A percentile compares a stretch with the other conserved stretches of the same genome.
Evolutionary conservation across 1,140 invertebrate species (phyloP).

Genomic region (Papilio aristodemus): DNA sequence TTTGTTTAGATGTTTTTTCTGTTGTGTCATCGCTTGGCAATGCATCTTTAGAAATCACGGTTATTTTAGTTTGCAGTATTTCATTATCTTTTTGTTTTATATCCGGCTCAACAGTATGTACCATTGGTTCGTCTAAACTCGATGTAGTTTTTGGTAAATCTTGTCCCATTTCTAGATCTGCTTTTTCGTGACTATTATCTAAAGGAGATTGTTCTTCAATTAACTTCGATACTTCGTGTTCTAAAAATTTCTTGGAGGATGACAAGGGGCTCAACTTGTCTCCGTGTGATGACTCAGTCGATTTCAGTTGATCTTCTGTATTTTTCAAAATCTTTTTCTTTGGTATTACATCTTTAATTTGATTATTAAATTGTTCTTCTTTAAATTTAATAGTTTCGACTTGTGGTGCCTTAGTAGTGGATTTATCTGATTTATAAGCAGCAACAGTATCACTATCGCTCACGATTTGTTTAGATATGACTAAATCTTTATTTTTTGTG

Average conservation of each 20-base stretch:
- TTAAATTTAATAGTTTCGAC: neutral
- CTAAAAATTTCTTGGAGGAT: conserved; percentile 1
- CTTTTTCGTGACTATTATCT: conserved; percentile 26
- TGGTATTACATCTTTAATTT: neutral
- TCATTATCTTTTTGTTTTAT: neutral
- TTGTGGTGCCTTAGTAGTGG: neutral
- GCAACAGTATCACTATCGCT: conserved; percentile 1
- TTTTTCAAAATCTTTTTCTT: neutral
- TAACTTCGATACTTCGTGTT: conserved; percentile 6
- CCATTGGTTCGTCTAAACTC: neutral
- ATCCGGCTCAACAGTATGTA: neutral
- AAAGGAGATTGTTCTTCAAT: neutral
- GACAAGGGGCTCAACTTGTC: neutral
- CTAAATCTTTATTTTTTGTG: conserved; percentile 7
- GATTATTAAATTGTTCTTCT: neutral
- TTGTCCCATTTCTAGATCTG: conserved; percentile 12
- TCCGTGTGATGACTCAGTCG: neutral
- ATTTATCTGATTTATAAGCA: neutral
- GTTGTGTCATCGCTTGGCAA: neutral
- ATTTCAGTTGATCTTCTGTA: neutral
- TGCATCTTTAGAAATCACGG: neutral
- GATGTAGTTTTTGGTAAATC: conserved; percentile 2
- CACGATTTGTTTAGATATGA: neutral
- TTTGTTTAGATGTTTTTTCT: neutral
- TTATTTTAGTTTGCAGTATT: neutral